Base-by-base conservation (phyloP, 2,888 invertebrate genomes). In the Agapostemon virescens region DNA sequence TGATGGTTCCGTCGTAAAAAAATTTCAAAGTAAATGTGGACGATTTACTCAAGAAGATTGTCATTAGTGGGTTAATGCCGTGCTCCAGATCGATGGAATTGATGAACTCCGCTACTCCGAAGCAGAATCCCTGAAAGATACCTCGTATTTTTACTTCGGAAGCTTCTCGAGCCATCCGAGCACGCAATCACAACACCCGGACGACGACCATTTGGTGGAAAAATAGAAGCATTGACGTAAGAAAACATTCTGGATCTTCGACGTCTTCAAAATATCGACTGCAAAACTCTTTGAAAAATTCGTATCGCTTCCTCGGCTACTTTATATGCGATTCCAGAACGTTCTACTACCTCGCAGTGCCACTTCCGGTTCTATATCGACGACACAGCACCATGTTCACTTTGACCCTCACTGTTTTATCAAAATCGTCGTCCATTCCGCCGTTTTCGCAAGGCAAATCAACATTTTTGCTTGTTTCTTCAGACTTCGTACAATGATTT, bases 311-410 rank as follows among this genome's bases (percentile, higher is more conserved):
- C 17, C 7, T 4, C 26, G 15, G 2, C 9, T n/a, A 9, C 7
- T 58, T 30, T 17, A 17, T 7, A 30, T 17, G 61, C 61, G 61
- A 61, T 9, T 9, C 20, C 20, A 20, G 13, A 33, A 9, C 20
- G 30, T 23, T 17, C 17, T 17, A 17, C 17, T 17, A 17, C 26
- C 58, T 55, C 1, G 13, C 30, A 9, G 33, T 1, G 5, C 36
- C n/a, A 23, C 58, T 42, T 58, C 58, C 67, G 76, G 42, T 40
- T 26, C 75, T 49, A 75, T 69, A 1, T 38, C 9, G 9, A 38
- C 38, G 9, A 38, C 38, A 38, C 0, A n/a, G 7, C 11, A 9
- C 38, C 38, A 9, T 1, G 38, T 9, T 11, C 38, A 38, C 1
- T 7, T 38, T 38, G 38, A 38, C 38, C 20, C 7, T 17, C 20